phyloP scores from a whole-genome alignment of 37 sponge, comb jelly and placozoan genomes.

The Mnemiopsis leidyi region DNA sequence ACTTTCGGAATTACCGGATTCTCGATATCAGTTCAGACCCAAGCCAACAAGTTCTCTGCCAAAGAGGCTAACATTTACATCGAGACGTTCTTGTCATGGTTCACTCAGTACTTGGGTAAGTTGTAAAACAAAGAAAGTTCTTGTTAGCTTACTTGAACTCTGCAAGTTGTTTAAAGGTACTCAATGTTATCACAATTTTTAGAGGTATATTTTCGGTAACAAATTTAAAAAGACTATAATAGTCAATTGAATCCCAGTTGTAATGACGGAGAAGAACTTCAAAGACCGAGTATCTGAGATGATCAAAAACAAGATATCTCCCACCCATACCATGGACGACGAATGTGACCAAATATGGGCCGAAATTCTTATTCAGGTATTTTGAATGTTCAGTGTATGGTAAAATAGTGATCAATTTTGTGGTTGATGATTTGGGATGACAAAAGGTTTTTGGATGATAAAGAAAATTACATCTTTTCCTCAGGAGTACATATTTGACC shows the following conservation, averaged over 20 bases:
- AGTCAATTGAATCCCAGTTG: too few species aligned
- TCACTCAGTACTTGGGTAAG: neutral
- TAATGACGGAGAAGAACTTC: neutral
- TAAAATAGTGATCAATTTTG: too few species aligned
- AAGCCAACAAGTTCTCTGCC: constrained; percentile 69
- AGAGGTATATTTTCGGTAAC: too few species aligned
- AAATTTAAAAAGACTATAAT: too few species aligned
- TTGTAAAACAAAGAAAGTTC: neutral
- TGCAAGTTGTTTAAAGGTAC: neutral
- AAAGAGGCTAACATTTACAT: constrained; percentile 6
- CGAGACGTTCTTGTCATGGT: constrained; percentile 8
- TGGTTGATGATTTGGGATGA: too few species aligned
- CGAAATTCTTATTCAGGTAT: constrained; percentile 16
- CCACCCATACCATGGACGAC: constrained; percentile 26
- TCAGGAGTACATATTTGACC: constrained; percentile 49
- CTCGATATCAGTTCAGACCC: constrained; percentile 76
- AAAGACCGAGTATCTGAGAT: neutral
- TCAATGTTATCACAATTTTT: too few species aligned
- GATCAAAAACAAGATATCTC: neutral
- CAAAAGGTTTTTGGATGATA: too few species aligned
- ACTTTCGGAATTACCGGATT: constrained; percentile 77
- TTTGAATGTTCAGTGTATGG: too few species aligned
- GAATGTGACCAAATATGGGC: constrained; percentile 3
- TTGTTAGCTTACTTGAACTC: neutral
- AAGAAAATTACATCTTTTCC: too few species aligned